These are phyloP conservation scores for Dipodomys ordii DNA, from an alignment of 2,113 vertebrate genomes.

Conservation along the genomic window DNA sequence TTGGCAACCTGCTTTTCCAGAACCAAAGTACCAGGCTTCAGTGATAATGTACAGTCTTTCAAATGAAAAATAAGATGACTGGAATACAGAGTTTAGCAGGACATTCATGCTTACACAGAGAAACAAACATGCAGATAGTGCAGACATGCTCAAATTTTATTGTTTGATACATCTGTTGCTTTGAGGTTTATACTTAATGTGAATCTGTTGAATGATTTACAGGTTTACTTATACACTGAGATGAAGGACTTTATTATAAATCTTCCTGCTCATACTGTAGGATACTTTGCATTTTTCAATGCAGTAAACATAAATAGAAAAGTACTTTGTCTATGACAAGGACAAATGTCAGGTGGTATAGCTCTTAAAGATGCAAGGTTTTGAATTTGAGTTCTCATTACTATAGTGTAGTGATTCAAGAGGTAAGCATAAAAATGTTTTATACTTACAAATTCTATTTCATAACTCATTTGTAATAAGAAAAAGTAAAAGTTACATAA, in stretches of 20 bases:
- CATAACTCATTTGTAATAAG: conserved; percentile 50
- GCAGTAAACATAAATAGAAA: conserved; percentile 74
- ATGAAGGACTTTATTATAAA: conserved; percentile 81
- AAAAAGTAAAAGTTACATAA: conserved; percentile 53
- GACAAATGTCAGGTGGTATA: conserved; percentile 69
- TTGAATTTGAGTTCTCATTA: conserved; percentile 72
- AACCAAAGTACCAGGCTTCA: not conserved
- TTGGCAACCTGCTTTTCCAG: conserved; percentile 15
- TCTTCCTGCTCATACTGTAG: conserved; percentile 54
- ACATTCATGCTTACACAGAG: conserved; percentile 63
- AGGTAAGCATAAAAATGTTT: conserved; percentile 49
- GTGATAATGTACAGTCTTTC: not conserved
- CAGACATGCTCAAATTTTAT: conserved; percentile 72
- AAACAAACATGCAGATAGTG: conserved; percentile 74
- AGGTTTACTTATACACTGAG: conserved; percentile 72
- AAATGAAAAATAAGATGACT: conserved; percentile 45
- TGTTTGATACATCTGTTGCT: conserved; percentile 82
- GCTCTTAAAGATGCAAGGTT: conserved; percentile 61
- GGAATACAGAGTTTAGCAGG: conserved; percentile 42
- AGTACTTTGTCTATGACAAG: conserved; percentile 70
- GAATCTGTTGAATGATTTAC: conserved; percentile 82
- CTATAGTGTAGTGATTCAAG: conserved; percentile 55
- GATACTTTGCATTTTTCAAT: conserved; percentile 69
- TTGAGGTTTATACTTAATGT: conserved; percentile 78
- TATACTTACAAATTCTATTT: conserved; percentile 53